Evolutionary conservation across 2,113 vertebrate species (phyloP).

Genomic region (Pedetes capensis): DNA sequence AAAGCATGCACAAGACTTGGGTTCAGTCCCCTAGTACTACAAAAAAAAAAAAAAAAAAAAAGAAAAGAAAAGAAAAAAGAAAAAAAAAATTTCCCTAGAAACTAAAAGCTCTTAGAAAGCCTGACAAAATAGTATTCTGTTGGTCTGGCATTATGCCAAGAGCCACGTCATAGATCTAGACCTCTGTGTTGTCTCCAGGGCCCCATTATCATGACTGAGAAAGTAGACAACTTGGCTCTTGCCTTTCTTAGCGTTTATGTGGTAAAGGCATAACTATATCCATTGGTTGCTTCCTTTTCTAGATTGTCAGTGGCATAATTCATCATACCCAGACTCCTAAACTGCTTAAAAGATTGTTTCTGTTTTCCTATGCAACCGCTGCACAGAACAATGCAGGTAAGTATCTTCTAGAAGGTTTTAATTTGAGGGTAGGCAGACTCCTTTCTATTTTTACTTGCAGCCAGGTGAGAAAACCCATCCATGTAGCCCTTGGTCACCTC

Average conservation of each 20-base stretch:
- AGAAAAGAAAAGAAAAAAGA: too few relatives aligned
- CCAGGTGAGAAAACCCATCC: background rate
- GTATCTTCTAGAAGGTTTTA: background rate
- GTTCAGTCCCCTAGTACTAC: too few relatives aligned
- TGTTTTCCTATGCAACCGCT: constrained; percentile 89
- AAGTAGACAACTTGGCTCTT: background rate
- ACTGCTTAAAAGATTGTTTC: constrained; percentile 90
- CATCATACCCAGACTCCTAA: constrained; percentile 90
- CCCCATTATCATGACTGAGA: background rate
- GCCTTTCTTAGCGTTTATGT: background rate
- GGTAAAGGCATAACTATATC: constrained; percentile 1
- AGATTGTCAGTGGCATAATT: constrained; percentile 92
- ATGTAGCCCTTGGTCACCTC: background rate
- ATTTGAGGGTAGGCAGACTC: background rate
- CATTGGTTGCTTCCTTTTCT: constrained; percentile 71
- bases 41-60: too few relatives aligned
- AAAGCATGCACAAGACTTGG: too few relatives aligned
- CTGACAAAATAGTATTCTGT: background rate
- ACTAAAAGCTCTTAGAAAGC: constrained; percentile 27
- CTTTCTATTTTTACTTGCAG: background rate
- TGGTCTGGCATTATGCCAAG: background rate
- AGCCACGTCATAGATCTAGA: background rate
- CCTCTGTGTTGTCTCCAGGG: background rate
- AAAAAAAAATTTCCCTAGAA: constrained; percentile 44
- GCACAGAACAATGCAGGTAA: constrained; percentile 82